These are phyloP conservation scores for Malacosoma neustria DNA, from an alignment of 2,888 invertebrate genomes.

Conservation along the genomic window DNA sequence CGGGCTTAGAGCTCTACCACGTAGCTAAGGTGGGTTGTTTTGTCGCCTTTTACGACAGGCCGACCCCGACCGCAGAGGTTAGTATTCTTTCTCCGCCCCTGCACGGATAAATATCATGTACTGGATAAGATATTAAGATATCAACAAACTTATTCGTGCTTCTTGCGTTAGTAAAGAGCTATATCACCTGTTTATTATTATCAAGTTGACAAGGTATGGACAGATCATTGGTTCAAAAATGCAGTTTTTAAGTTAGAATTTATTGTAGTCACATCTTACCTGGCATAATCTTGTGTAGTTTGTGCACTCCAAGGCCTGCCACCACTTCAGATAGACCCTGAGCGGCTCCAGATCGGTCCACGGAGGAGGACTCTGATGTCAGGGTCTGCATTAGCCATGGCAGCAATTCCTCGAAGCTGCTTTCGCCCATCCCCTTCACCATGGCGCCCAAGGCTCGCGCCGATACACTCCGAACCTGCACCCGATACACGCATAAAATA, in stretches of 20 bases:
- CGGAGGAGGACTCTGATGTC: constrained; percentile 95
- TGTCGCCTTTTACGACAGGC: too few relatives aligned
- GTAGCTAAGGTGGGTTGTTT: too few relatives aligned
- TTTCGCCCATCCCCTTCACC: constrained; percentile 98
- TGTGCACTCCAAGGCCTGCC: constrained; percentile 95
- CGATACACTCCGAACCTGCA: constrained; percentile 93
- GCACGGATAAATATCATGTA: too few relatives aligned
- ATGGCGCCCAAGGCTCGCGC: constrained; percentile 97
- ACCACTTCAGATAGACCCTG: constrained; percentile 98
- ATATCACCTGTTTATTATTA: too few relatives aligned
- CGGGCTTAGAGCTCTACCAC: too few relatives aligned
- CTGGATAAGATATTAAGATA: too few relatives aligned
- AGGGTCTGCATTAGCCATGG: constrained; percentile 99
- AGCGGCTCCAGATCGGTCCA: constrained; percentile 96
- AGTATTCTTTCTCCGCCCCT: too few relatives aligned
- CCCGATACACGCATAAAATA: too few relatives aligned
- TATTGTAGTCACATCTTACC: constrained; percentile 39
- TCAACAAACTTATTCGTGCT: too few relatives aligned
- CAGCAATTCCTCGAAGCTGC: constrained; percentile 94
- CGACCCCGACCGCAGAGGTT: too few relatives aligned
- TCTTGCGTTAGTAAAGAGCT: too few relatives aligned
- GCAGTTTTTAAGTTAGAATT: background rate
- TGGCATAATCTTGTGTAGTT: constrained; percentile 97
- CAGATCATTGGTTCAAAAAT: background rate
- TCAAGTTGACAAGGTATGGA: background rate